phyloP scores from a whole-genome alignment of 2,888 invertebrate species.

The Ormia ochracea region DNA sequence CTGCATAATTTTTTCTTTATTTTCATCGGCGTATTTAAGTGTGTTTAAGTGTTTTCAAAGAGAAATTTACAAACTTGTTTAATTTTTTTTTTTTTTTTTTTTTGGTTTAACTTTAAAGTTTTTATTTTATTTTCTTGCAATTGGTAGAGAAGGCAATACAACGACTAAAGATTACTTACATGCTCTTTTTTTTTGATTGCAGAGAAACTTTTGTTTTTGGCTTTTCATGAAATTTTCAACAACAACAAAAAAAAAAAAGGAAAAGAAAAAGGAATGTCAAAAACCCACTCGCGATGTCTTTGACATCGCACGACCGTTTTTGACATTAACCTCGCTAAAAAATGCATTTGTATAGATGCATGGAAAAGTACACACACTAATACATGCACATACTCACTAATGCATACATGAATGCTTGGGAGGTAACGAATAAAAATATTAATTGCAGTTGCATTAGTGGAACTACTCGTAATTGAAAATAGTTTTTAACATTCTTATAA shows the following conservation, averaged over 20 bases:
- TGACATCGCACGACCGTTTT: conserved; percentile 52
- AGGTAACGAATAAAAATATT: background rate
- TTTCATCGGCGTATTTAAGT: background rate
- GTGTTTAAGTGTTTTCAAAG: background rate
- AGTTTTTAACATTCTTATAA: no score
- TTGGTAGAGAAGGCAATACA: background rate
- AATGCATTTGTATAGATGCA: background rate
- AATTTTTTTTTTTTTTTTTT: background rate
- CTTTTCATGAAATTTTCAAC: conserved; percentile 37
- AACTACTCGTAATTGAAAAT: no score
- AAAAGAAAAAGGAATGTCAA: background rate
- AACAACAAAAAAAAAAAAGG: background rate
- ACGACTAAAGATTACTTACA: background rate
- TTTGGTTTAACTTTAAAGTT: conserved; percentile 11
- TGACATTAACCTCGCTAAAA: conserved; percentile 62
- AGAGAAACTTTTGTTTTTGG: conserved; percentile 33
- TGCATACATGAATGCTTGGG: conserved; percentile 53
- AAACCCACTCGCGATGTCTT: conserved; percentile 51
- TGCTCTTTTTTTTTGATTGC: conserved; percentile 5
- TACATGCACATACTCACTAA: conserved; percentile 18
- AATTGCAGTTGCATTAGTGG: no score
- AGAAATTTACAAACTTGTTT: conserved; percentile 39
- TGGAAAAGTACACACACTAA: background rate
- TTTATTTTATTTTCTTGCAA: conserved; percentile 28
- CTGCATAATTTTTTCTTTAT: background rate